These are phyloP conservation scores for Graphium colonna DNA, from an alignment of 2,888 invertebrate genomes.

Conservation along the genomic window DNA sequence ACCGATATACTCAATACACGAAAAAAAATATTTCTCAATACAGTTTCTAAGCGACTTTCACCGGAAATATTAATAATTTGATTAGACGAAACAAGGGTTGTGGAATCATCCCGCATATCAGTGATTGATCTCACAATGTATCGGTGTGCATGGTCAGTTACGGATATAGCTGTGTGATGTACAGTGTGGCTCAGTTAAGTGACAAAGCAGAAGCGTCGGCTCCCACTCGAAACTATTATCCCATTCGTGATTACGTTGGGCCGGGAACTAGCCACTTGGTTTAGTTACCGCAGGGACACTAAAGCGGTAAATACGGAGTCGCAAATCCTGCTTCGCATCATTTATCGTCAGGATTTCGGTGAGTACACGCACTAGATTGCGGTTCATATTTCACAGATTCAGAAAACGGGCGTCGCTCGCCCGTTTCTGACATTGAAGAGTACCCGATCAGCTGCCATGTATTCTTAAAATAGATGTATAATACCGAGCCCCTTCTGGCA, in stretches of 20 bases:
- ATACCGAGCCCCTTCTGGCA: conserved; percentile 74
- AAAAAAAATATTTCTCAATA: conserved; percentile 25
- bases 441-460: conserved; percentile 69
- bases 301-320: conserved; percentile 79
- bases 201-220: conserved; percentile 71
- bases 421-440: conserved; percentile 68
- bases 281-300: conserved; percentile 75
- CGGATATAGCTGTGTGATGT: conserved; percentile 59
- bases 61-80: conserved; percentile 70
- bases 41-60: conserved; percentile 54
- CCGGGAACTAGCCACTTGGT: conserved; percentile 69
- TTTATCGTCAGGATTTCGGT: conserved; percentile 77
- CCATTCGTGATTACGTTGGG: conserved; percentile 71
- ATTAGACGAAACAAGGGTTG: conserved; percentile 58
- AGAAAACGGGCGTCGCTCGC: conserved; percentile 29
- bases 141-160: conserved; percentile 61
- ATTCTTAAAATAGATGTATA: conserved; percentile 77
- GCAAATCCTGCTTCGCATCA: conserved; percentile 73
- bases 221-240: conserved; percentile 73
- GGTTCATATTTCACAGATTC: conserved; percentile 11
- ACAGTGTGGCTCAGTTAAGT: conserved; percentile 69
- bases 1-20: conserved; percentile 36
- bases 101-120: conserved; percentile 51
- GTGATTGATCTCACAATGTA: conserved; percentile 60
- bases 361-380: conserved; percentile 41